Conservation (phyloP, 1,140 invertebrate genomes). For the Drosophila dunni region DNA sequence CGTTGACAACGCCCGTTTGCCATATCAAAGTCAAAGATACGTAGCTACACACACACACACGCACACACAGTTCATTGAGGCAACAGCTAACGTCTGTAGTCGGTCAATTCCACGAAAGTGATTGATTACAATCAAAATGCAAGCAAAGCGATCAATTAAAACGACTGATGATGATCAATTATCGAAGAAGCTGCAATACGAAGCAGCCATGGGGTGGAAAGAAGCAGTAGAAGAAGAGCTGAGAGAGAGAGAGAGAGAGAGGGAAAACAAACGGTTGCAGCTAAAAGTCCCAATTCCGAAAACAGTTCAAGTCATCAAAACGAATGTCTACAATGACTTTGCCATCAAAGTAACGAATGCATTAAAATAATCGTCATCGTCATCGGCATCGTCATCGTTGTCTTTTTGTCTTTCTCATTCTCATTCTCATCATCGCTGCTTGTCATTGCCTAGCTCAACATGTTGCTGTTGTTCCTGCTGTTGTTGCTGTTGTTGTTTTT, state of each 20-base stretch:
- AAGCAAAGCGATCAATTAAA: constrained; percentile 78
- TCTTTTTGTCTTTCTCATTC: constrained; percentile 45
- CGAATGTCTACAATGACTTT: constrained; percentile 25
- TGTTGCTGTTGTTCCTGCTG: constrained; percentile 9
- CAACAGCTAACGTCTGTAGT: constrained; percentile 25
- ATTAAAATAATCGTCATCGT: constrained; percentile 30
- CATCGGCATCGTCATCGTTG: constrained; percentile 48
- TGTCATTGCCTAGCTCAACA: constrained; percentile 57
- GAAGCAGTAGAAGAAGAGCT: constrained; percentile 50
- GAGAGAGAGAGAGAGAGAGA: background rate
- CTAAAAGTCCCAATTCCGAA: constrained; percentile 14
- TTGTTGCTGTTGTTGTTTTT: constrained; percentile 19
- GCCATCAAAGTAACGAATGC: constrained; percentile 21
- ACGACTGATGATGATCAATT: constrained; percentile 82
- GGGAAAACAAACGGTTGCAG: constrained; percentile 11
- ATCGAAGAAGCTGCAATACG: constrained; percentile 47
- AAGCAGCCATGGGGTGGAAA: background rate
- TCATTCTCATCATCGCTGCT: constrained; percentile 62
- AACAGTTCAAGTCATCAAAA: constrained; percentile 29
- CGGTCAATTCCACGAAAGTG: constrained; percentile 76
- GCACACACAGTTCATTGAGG: constrained; percentile 58
- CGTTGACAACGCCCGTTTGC: constrained; percentile 42
- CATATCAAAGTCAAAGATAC: background rate
- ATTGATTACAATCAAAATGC: constrained; percentile 77
- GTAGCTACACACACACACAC: constrained; percentile 36